A percentile compares a stretch with the other conserved stretches of the same genome.
phyloP scores from a whole-genome alignment of 2,888 invertebrate genomes.

The Spatulosminthurus flaviceps region DNA sequence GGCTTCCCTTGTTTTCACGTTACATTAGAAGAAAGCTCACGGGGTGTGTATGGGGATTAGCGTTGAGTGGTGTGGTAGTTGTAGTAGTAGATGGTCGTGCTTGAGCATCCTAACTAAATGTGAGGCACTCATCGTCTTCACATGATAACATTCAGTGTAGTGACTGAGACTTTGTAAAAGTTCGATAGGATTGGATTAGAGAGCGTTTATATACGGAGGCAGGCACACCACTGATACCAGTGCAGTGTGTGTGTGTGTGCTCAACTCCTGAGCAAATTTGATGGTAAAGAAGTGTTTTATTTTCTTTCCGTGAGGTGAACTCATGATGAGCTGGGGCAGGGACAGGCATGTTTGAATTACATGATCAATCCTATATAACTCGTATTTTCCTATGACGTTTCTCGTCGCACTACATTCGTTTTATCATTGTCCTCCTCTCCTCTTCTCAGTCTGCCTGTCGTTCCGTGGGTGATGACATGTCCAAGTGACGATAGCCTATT shows the following conservation, averaged over 20 bases:
- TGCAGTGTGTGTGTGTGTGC: no score
- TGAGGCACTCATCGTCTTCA: background rate
- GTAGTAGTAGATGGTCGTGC: background rate
- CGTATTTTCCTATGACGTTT: no score
- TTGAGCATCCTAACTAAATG: no score
- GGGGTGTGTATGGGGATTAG: background rate
- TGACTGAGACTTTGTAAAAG: slow-evolving; percentile 11
- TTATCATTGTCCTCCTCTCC: no score
- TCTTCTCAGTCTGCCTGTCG: no score
- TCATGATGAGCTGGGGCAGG: slow-evolving; percentile 30
- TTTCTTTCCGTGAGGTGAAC: slow-evolving; percentile 43
- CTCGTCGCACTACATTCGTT: no score
- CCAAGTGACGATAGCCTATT: no score
- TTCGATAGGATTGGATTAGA: slow-evolving; percentile 30
- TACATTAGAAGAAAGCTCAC: background rate
- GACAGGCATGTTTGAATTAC: background rate
- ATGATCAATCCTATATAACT: no score
- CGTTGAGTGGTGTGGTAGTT: background rate
- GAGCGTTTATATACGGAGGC: slow-evolving; percentile 23
- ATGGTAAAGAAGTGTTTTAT: slow-evolving; percentile 30
- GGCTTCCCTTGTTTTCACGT: slow-evolving; percentile 5
- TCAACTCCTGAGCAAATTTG: slow-evolving; percentile 20
- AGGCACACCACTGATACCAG: no score
- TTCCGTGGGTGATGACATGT: no score
- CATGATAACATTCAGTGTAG: background rate